Base-by-base conservation (phyloP, 2,888 invertebrate species). In the Drosophila fungiperda region DNA sequence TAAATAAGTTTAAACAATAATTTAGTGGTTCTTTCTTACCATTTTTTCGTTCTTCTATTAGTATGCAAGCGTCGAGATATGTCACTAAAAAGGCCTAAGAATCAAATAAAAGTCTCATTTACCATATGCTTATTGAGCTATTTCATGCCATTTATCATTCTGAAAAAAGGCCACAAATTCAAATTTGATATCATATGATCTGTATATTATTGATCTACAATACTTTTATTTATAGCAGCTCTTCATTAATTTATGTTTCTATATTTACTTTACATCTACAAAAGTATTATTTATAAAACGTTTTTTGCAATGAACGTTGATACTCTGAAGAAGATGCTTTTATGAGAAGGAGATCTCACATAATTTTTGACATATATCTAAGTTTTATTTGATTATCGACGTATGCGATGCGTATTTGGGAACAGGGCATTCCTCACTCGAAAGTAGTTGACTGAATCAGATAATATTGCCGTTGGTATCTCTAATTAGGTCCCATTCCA, bases 401-500 rank as follows among this genome's bases (percentile, higher is more conserved):
- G 8, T 23, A 23, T 3, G 8, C 15, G 15, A 23, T 1, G 15
- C 7, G 15, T 45, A 4, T 1, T 36, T 3, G 17, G 20, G 3
- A 15, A 36, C 23, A 11, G 26, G 26, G 12, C 17, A 36, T 9
- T 11, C 3, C 3, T 2, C 11, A 9, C 20, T 15, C 15, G 3
- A 65, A 50, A 15, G 29, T 26, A 8, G 9, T 45, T 35, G n/a
- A 29, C n/a, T 26, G n/a, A 38, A 50, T 32, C 26, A 38, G 48
- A 58, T 2, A 12, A 42, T 48, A 20, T 63, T 38, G 42, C 33
- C 35, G 36, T 20, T 49, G 49, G 59, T 67, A 67, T 58, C 42
- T 33, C 48, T 20, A 68, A 76, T 33, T 53, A 65, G 68, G 7
- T 36, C 1, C 40, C 40, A n/a, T 60, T 70, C 50, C 12, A 6